Base-by-base conservation (phyloP, 2,797 vertebrate species). In the Spea hammondii region DNA sequence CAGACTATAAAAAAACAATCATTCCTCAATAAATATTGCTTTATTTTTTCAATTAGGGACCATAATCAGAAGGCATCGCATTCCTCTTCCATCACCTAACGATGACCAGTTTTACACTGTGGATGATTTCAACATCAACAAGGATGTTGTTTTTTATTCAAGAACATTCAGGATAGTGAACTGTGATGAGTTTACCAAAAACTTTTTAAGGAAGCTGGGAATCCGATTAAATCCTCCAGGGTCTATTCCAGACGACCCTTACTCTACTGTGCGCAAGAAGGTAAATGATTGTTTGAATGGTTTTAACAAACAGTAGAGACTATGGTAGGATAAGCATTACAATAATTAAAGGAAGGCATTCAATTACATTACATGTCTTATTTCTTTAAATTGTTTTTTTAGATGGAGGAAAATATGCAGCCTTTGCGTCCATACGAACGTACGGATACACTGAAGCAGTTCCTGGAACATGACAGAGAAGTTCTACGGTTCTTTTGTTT, bases 401-500 rank as follows among this genome's bases (percentile, higher is more conserved):
- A 96, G 94, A 77, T 84, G 8, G 85, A 91, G 70, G 88, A 90
- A 0, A 91, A 13, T 12, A 90, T 93, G 79, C 90, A 91, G 4
- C 95, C 95, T 0, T 85, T 93, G 1, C 91, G 85, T 12, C 95
- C 95, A 0, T 96, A 95, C n/a, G 93, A 97, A 76, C 88, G 88
- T 55, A 79, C 76, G 0, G 91, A 97, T 84, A 94, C 91, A 0
- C 88, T 93, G 83, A 93, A 85, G 83, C 94, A 95, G 84, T 98
- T 96, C 85, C 89, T 97, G 66, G 90, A 96, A n/a, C 83, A 93
- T 0, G 93, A 97, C 78, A 83, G 87, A 5, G 86, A 94, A n/a
- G 91, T 97, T 78, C 89, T 99, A 80, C 88, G 95, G 32, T 99
- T 98, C 90, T 92, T 86, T 73, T 95, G 97, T 82, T 68, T 92